Conservation (phyloP, 2,797 vertebrate genomes). For the Diceros bicornis region DNA sequence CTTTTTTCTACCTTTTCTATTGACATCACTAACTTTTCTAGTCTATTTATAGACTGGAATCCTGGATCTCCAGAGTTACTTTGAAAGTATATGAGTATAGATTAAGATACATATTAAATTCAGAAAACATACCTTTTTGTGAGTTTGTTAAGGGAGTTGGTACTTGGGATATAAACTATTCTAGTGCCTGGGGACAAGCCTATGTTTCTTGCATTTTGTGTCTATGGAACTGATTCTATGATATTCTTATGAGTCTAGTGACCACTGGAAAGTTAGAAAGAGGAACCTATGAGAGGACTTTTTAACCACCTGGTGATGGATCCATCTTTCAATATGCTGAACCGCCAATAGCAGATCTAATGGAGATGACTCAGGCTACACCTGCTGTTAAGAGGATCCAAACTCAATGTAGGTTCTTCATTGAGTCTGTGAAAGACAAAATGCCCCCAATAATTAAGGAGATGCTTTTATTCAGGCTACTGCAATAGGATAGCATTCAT, state of each 20-base stretch:
- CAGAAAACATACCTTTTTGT: neutral
- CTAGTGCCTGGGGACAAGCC: neutral
- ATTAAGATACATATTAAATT: neutral
- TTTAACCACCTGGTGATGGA: neutral
- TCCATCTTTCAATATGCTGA: neutral
- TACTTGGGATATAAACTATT: neutral
- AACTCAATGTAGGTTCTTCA: neutral
- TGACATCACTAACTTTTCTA: neutral
- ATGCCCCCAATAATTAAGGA: neutral
- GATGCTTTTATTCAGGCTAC: neutral
- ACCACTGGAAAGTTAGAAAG: neutral
- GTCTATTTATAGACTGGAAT: neutral
- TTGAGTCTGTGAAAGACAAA: slow-evolving; percentile 40
- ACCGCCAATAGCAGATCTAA: neutral
- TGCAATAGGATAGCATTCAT: neutral
- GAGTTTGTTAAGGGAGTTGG: neutral
- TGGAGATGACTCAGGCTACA: neutral
- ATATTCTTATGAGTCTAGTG: neutral
- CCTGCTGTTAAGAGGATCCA: neutral
- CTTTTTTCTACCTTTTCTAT: neutral
- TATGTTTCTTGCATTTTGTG: neutral
- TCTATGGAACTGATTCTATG: neutral
- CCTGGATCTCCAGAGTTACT: neutral
- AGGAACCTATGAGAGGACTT: neutral
- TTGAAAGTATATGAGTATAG: neutral